Evolutionary conservation across 2,888 invertebrate species (phyloP), one percentile per base, ranked within the genome.

Genomic region (Pristionchus maxplancki): DNA sequence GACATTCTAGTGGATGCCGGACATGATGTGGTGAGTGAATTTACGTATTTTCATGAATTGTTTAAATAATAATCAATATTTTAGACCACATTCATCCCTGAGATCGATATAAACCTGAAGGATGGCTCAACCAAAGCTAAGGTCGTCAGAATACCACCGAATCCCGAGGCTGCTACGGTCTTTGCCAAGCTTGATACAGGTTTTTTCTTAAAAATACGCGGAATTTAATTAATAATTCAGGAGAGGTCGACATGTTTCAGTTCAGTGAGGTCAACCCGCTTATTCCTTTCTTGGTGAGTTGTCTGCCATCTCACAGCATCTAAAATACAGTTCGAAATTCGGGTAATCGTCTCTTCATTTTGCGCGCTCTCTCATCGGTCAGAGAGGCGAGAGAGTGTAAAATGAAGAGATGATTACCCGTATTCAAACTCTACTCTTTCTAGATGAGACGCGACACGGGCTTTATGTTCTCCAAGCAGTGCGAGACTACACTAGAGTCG

Each of bases 1-100:
- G 81, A 81, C 28, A 81, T 81, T 31, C 50, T 81, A 2, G 50
- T 28, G 28, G 81, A 81, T 48, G 44, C 81, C 4, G 81, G 81
- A 3, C 81, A 81, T 81, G 50, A 81, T 81, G 81, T 81, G n/a
- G 81, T 81, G 5, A 24, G 74, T 71, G 9, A 34, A 13, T 37
- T 37, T 34, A n/a, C n/a, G n/a, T n/a, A n/a, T n/a, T n/a, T n/a
- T n/a, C n/a, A n/a, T n/a, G n/a, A n/a, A n/a, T n/a, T n/a, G n/a
- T n/a, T n/a, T n/a, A n/a, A n/a, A n/a, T n/a, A n/a, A 15, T 28
- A 13, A 67, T 31, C 5, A 67, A 0, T 67, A 64, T 37, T 74
- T 24, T 5, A 74, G 74, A 74, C 74, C 37, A 11, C 20, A 13
- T 11, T 74, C 24, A 74, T 74, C 24, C 74, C 74, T 6, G 74